These are phyloP conservation scores for Diglossa cyanea DNA, from an alignment of 2,797 vertebrate genomes.

Conservation along the genomic window DNA sequence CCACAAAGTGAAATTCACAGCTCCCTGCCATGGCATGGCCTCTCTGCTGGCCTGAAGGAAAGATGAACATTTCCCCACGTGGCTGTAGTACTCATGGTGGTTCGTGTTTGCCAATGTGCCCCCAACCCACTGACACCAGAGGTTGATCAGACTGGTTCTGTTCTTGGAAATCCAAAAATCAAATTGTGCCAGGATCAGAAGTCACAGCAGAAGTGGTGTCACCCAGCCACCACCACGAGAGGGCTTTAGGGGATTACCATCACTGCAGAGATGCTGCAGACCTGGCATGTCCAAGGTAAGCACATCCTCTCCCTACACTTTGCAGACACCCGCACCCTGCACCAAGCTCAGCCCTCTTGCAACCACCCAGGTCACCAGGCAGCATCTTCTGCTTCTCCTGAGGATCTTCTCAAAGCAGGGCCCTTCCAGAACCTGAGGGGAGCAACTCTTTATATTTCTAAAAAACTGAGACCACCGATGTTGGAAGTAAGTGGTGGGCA, in stretches of 20 bases:
- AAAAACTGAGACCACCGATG: background rate
- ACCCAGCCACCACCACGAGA: background rate
- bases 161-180: background rate
- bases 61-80: rapidly evolving
- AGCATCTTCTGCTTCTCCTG: background rate
- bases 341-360: background rate
- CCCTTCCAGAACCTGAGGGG: background rate
- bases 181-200: background rate
- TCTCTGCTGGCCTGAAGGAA: background rate
- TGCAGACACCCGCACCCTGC: background rate
- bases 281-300: background rate
- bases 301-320: rapidly evolving
- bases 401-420: background rate
- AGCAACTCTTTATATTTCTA: background rate
- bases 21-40: background rate
- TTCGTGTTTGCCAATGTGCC: rapidly evolving
- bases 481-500: background rate
- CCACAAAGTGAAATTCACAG: background rate
- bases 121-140: background rate
- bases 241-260: background rate
- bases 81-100: background rate
- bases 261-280: background rate
- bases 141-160: background rate
- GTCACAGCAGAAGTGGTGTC: background rate
- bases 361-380: background rate